Evolutionary conservation across 2,888 invertebrate genomes (phyloP).

Genomic region (Lithophane socia): DNA sequence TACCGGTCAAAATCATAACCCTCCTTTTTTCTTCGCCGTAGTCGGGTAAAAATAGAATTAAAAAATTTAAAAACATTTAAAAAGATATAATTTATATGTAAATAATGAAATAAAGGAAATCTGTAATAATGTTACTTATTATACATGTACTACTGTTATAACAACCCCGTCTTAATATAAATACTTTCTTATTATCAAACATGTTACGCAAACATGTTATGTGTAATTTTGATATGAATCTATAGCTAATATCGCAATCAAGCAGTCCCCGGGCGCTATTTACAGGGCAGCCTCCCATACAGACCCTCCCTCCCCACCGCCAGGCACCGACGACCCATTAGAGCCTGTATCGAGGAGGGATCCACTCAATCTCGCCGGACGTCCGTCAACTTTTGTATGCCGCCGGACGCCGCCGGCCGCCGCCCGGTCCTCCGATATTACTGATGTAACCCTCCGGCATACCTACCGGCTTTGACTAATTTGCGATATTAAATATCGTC

Average conservation of each 20-base stretch:
- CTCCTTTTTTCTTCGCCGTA: too few species aligned
- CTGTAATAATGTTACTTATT: neutral
- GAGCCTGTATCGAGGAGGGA: slow-evolving; percentile 81
- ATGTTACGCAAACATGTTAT: slow-evolving; percentile 2
- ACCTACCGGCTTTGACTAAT: slow-evolving; percentile 73
- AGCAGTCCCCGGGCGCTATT: slow-evolving; percentile 80
- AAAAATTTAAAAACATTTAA: too few species aligned
- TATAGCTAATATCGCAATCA: slow-evolving; percentile 77
- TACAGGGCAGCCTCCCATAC: slow-evolving; percentile 68
- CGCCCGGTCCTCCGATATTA: slow-evolving; percentile 75
- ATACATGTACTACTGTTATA: neutral
- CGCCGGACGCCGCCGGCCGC: slow-evolving; percentile 67
- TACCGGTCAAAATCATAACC: too few species aligned
- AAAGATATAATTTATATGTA: too few species aligned
- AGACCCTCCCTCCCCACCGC: slow-evolving; percentile 30
- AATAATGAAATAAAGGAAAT: too few species aligned
- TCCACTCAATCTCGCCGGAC: slow-evolving; percentile 86
- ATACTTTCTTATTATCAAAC: slow-evolving; percentile 8
- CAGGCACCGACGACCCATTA: slow-evolving; percentile 80
- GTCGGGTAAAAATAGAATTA: too few species aligned
- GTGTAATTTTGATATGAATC: slow-evolving; percentile 50
- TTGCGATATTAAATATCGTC: slow-evolving; percentile 69
- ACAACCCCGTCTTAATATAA: neutral
- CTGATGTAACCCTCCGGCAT: slow-evolving; percentile 71
- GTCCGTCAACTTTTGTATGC: slow-evolving; percentile 85